These are phyloP conservation scores for Phorcus lineatus DNA, from an alignment of 2,888 invertebrate species.

Conservation along the genomic window DNA sequence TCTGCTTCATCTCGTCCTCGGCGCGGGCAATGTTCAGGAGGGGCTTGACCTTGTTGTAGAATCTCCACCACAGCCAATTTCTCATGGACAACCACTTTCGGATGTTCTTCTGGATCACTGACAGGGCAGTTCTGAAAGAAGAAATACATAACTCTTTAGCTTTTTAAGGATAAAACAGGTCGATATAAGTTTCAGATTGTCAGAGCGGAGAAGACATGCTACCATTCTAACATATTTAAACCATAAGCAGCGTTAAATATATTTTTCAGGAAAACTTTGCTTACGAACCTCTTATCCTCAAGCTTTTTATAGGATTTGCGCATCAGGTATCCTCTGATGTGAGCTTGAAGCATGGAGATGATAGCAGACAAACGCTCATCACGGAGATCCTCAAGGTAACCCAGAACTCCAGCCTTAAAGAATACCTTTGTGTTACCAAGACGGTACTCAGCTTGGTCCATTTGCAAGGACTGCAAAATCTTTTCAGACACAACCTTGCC, in stretches of 20 bases:
- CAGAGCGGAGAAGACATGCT: too few species aligned
- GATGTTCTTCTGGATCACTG: conserved; percentile 99
- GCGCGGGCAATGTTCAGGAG: conserved; percentile 98
- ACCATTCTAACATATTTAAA: too few species aligned
- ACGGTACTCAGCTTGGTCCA: conserved; percentile 96
- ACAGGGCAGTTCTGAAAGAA: conserved; percentile 86
- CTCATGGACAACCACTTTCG: conserved; percentile 98
- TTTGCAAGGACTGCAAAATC: conserved; percentile 79
- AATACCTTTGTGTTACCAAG: conserved; percentile 99
- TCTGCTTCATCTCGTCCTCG: conserved; percentile 97
- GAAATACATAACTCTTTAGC: background rate
- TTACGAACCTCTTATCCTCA: conserved; percentile 92
- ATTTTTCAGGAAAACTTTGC: background rate
- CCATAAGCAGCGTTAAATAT: too few species aligned
- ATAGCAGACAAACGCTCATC: conserved; percentile 98
- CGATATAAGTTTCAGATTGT: too few species aligned
- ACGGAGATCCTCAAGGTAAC: conserved; percentile 99
- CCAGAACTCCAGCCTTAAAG: conserved; percentile 99
- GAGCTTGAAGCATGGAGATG: conserved; percentile 92
- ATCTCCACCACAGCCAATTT: conserved; percentile 99
- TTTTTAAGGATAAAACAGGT: too few species aligned
- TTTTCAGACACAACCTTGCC: conserved; percentile 82
- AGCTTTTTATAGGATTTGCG: conserved; percentile 92
- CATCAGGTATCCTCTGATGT: conserved; percentile 89
- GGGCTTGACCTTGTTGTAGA: conserved; percentile 88